Conservation (phyloP, 2,888 invertebrate genomes). For the Himalopsyche anomala region DNA sequence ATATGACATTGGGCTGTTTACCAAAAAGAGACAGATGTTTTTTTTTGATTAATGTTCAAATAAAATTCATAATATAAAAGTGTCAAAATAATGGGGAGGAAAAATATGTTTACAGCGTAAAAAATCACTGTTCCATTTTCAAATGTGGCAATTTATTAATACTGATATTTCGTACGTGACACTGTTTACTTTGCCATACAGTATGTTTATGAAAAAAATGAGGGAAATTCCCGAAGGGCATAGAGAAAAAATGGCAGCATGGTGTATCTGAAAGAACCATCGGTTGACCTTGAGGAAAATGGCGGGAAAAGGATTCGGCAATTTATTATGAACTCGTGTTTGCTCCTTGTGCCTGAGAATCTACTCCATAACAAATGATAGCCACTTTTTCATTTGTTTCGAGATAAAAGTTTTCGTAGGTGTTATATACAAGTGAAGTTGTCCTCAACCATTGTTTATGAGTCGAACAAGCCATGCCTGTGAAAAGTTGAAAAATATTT, state of each 20-base stretch:
- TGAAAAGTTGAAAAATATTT: not conserved
- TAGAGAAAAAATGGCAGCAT: slow-evolving; percentile 11
- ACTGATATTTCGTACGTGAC: slow-evolving; percentile 38
- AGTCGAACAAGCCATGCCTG: too few relatives aligned
- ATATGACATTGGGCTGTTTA: too few relatives aligned
- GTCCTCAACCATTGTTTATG: not conserved
- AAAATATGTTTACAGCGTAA: slow-evolving; percentile 27
- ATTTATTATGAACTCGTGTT: slow-evolving; percentile 38
- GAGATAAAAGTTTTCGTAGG: slow-evolving; percentile 32
- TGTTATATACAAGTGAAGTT: slow-evolving; percentile 5
- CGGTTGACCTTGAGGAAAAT: slow-evolving; percentile 40
- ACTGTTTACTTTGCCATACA: slow-evolving; percentile 8
- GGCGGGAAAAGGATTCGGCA: slow-evolving; percentile 42
- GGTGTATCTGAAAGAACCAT: slow-evolving; percentile 43
- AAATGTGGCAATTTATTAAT: slow-evolving; percentile 43
- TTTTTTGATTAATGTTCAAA: not conserved
- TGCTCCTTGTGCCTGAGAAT: slow-evolving; percentile 42
- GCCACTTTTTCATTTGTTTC: slow-evolving; percentile 40
- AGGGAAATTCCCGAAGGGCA: slow-evolving; percentile 16
- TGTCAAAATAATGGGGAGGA: slow-evolving; percentile 7
- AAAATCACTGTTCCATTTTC: slow-evolving; percentile 42
- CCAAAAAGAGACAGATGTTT: not conserved
- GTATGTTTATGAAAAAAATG: slow-evolving; percentile 18
- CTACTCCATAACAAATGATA: slow-evolving; percentile 43
- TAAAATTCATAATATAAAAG: not conserved